Evolutionary conservation across 2,113 vertebrate genomes (phyloP).

Genomic region (Philantomba maxwellii): DNA sequence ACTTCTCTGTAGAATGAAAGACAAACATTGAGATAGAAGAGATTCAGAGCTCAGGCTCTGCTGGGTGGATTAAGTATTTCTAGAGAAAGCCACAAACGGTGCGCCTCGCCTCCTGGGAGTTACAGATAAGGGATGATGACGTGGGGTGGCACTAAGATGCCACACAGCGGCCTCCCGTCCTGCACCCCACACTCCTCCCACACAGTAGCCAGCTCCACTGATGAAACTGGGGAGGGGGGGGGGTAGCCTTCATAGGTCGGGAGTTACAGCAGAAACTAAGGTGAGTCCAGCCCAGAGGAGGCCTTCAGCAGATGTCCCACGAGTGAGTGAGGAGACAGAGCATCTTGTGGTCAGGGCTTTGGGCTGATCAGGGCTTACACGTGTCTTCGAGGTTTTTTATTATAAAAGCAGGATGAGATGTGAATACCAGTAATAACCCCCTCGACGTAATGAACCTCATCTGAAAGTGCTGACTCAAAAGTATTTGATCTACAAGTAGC

Average conservation of each 20-base stretch:
- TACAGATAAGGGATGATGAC: neutral
- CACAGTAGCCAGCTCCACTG: neutral
- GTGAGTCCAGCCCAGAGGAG: neutral
- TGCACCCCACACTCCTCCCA: neutral
- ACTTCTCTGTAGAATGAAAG: constrained; percentile 36
- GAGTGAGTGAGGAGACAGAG: neutral
- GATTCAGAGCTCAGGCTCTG: neutral
- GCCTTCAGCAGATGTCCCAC: neutral
- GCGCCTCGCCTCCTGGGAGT: neutral
- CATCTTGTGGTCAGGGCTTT: neutral
- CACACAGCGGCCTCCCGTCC: neutral
- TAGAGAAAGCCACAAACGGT: neutral
- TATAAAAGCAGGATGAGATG: neutral
- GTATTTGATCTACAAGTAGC: neutral
- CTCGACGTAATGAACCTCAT: neutral
- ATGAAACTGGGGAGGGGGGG: neutral
- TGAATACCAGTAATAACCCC: neutral
- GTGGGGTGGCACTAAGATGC: neutral
- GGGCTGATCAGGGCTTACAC: neutral
- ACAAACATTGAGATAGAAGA: constrained; percentile 22
- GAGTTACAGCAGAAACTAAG: neutral
- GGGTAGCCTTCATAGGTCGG: neutral
- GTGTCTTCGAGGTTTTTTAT: neutral
- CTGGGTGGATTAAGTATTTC: neutral
- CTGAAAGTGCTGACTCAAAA: neutral